phyloP scores from a whole-genome alignment of 2,113 vertebrate genomes.

The Morone chrysops region DNA sequence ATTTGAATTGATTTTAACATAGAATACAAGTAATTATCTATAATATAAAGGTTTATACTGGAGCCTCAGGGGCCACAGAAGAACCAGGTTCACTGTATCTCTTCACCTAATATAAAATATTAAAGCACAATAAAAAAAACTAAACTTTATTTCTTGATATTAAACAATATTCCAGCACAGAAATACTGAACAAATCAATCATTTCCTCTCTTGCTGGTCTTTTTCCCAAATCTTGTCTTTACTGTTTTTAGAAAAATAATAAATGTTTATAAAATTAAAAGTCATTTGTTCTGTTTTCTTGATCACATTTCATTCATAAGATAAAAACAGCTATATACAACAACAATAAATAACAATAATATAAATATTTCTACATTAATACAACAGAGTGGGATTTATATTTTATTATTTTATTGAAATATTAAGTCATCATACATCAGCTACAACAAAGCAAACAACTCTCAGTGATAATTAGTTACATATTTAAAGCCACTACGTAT shows the following conservation, averaged over 20 bases:
- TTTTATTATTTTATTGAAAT: slow-evolving; percentile 35
- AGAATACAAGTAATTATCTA: too few species aligned
- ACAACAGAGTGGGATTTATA: background rate
- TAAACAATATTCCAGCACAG: too few species aligned
- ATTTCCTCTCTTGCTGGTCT: too few species aligned
- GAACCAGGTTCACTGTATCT: background rate
- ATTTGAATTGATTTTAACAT: background rate
- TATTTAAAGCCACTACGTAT: slow-evolving; percentile 14
- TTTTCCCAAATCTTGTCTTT: background rate
- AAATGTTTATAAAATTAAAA: slow-evolving; percentile 6
- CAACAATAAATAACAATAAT: background rate
- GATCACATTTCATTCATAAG: background rate
- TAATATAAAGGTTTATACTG: background rate
- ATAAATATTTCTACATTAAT: background rate
- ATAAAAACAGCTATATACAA: background rate
- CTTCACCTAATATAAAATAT: background rate
- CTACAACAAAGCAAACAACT: background rate
- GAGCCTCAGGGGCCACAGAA: background rate
- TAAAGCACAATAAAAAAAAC: background rate
- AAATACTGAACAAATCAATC: too few species aligned
- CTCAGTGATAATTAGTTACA: background rate
- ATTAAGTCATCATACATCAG: slow-evolving; percentile 50
- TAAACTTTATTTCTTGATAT: too few species aligned
- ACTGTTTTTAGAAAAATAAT: background rate
- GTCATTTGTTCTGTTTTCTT: background rate